Evolutionary conservation across 2,113 vertebrate genomes (phyloP), one percentile per base, ranked within the genome.

Genomic region (Melanostigma gelatinosum): DNA sequence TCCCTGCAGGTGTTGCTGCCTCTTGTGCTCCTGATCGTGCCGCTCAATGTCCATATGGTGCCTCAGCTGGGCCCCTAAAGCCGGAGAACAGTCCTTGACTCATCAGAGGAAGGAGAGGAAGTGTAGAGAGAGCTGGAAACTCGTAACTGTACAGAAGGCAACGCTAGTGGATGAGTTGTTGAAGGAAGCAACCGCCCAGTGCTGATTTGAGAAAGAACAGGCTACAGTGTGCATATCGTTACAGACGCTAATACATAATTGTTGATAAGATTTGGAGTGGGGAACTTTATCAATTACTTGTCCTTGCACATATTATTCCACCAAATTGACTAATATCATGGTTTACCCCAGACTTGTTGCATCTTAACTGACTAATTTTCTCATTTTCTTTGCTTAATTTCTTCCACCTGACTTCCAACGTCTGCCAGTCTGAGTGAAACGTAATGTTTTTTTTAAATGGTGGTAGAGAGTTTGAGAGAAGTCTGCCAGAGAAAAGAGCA

Each of bases 401-500:
- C 38, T 24, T 82, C 62, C 20, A 52, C 67, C 74, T 88, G 77
- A 87, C 83, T 34, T 80, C 75, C 61, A 32, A 6, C 22, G 1
- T 71, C 32, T 54, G 22, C 42, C 20, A 62, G 79, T 60, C 63
- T 76, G 60, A 77, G 67, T 11, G 15, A 57, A 83, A 72, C 42
- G 9, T 44, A 54, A 81, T 79, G 76, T 83, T 76, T 58, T 83
- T 86, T 86, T 83, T 54, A 84, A 85, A 83, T 44, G 7, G 68
- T 18, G 46, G 57, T 55, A 22, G 42, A 71, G 63, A 70, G 63
- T 88, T 81, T 85, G 58, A 77, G 73, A 72, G 13, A 65, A 78
- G 75, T 88, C 85, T 77, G 72, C 86, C 81, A 85, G 91, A 80
- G 91, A 92, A 92, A 93, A 93, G 88, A 84, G 79, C 90, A 91